These are phyloP conservation scores for Notospermus geniculatus DNA, from an alignment of 1,140 invertebrate species.

Conservation along the genomic window DNA sequence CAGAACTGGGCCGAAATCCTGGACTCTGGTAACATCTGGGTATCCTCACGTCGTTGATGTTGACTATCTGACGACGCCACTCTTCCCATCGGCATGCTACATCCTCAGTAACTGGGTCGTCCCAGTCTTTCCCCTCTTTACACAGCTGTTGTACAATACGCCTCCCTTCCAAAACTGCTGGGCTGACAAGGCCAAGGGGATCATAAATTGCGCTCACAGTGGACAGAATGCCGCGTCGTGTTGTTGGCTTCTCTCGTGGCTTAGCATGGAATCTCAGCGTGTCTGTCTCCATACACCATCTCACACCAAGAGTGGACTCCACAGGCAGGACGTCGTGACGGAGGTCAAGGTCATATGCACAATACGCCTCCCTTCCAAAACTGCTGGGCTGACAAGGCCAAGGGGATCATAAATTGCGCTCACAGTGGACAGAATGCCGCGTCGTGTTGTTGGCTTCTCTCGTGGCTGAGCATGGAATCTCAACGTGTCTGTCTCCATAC, in stretches of 20 bases:
- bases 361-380: conserved; percentile 17
- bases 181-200: conserved; percentile 28
- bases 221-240: conserved; percentile 27
- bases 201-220: conserved; percentile 31
- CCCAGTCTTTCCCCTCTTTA: conserved; percentile 17
- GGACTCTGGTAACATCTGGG: conserved; percentile 17
- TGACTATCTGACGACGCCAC: conserved; percentile 16
- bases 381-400: conserved; percentile 26
- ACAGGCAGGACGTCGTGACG: conserved; percentile 24
- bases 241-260: conserved; percentile 21
- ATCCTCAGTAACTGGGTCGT: conserved; percentile 17
- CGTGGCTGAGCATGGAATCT: conserved; percentile 22
- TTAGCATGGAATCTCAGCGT: conserved; percentile 24
- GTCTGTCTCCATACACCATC: conserved; percentile 32
- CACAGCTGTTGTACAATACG: conserved; percentile 29
- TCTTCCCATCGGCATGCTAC: conserved; percentile 14
- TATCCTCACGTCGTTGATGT: conserved; percentile 12
- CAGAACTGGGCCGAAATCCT: conserved; percentile 15
- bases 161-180: conserved; percentile 26
- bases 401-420: conserved; percentile 32
- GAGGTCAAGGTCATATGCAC: conserved; percentile 23
- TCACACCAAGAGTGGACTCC: conserved; percentile 28
- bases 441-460: conserved; percentile 22
- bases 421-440: conserved; percentile 29
- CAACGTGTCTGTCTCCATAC: conserved; percentile 29